phyloP scores from a whole-genome alignment of 2,888 invertebrate species.

The Drosophila mulleri region DNA sequence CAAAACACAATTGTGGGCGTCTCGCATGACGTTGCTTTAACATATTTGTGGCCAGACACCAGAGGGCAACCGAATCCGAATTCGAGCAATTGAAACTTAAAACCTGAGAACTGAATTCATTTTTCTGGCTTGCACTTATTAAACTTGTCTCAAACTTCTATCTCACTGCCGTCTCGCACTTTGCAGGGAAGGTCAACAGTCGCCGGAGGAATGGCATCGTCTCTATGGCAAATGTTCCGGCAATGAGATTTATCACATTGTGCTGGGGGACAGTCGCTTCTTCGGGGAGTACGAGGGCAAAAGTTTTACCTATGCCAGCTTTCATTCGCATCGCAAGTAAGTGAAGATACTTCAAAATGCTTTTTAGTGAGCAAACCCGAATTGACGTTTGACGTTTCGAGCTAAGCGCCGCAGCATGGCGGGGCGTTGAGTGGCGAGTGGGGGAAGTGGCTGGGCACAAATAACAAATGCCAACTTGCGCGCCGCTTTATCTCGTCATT shows the following conservation, averaged over 20 bases:
- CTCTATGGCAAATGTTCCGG: constrained; percentile 99
- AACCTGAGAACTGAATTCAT: constrained; percentile 35
- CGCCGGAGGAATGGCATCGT: constrained; percentile 98
- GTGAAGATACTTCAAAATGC: constrained; percentile 75
- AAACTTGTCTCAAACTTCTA: constrained; percentile 5
- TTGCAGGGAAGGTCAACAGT: constrained; percentile 85
- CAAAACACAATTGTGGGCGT: neutral
- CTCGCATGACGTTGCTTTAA: neutral
- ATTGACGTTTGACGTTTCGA: constrained; percentile 12
- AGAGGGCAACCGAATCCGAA: neutral
- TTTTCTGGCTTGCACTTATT: constrained; percentile 5
- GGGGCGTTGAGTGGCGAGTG: no score
- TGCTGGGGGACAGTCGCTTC: constrained; percentile 96
- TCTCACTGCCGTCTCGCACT: neutral
- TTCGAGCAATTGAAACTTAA: constrained; percentile 37
- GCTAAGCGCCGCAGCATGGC: neutral
- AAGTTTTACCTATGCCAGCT: constrained; percentile 99
- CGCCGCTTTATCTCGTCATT: constrained; percentile 1
- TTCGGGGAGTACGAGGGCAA: constrained; percentile 99
- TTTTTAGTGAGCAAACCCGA: constrained; percentile 24
- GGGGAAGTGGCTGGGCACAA: constrained; percentile 1
- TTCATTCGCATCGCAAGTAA: constrained; percentile 99
- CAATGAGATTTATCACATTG: constrained; percentile 99
- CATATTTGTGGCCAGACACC: constrained; percentile 20
- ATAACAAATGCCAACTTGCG: constrained; percentile 24